phyloP scores from a whole-genome alignment of 2,113 vertebrate species.

The Acanthisitta chloris region DNA sequence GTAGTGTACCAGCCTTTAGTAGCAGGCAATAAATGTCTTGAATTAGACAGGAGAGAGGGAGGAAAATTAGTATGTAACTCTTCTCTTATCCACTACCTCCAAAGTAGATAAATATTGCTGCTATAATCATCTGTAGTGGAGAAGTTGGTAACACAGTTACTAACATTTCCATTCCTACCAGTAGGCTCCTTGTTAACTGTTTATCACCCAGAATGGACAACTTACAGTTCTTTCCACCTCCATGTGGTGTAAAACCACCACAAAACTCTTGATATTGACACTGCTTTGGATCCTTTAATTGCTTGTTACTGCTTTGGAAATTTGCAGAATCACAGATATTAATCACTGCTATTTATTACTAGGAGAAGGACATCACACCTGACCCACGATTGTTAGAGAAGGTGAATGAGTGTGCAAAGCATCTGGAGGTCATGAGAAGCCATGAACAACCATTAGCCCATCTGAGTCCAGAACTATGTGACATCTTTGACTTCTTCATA shows the following conservation, averaged over 20 bases:
- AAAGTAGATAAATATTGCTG: neutral
- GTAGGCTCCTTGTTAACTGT: neutral
- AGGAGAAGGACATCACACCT: conserved; percentile 96
- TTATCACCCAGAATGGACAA: neutral
- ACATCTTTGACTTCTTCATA: conserved; percentile 93
- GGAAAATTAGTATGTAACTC: neutral
- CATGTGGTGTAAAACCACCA: neutral
- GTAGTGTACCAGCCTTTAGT: neutral
- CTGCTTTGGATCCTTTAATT: neutral
- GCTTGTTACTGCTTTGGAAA: neutral
- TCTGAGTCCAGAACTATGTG: conserved; percentile 86
- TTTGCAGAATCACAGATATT: neutral
- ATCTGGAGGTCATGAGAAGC: conserved; percentile 81
- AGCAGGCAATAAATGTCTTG: neutral
- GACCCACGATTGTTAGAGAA: conserved; percentile 92
- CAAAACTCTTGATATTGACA: neutral
- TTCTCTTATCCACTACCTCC: neutral
- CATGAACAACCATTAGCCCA: conserved; percentile 79
- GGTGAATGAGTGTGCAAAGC: conserved; percentile 87
- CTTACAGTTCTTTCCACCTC: neutral
- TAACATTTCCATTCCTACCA: neutral
- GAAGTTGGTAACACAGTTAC: neutral
- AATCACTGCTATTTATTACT: neutral
- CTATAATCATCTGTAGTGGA: neutral
- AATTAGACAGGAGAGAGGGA: neutral